Evolutionary conservation across 2,797 vertebrate species (phyloP).

Genomic region (Bradypodion pumilum): DNA sequence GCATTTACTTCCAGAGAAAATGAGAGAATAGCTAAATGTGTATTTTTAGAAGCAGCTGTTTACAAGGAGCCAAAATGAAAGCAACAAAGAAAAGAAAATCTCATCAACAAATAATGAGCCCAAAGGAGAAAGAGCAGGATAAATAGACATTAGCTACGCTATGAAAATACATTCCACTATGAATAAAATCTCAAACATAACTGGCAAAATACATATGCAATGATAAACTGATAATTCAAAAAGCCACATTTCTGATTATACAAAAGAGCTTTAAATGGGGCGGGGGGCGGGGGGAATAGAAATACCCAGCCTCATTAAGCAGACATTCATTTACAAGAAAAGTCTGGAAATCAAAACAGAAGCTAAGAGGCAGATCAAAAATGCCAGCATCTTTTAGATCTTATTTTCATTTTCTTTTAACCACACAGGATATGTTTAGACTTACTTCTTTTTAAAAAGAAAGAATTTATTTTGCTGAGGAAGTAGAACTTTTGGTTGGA

Average conservation of each 20-base stretch:
- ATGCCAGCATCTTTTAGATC: constrained; percentile 1
- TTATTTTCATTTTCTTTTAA: constrained; percentile 10
- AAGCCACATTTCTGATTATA: background rate
- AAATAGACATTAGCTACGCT: constrained; percentile 32
- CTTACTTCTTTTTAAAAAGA: background rate
- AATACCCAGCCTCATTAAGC: background rate
- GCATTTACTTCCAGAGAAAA: background rate
- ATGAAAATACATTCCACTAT: constrained; percentile 1
- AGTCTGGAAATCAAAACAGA: constrained; percentile 7
- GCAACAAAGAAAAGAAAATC: constrained; percentile 20
- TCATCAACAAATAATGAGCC: constrained; percentile 21
- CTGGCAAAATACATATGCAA: background rate
- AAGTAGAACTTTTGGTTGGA: background rate
- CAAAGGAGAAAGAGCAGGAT: constrained; percentile 4
- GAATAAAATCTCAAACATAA: constrained; percentile 26
- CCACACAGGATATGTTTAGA: background rate
- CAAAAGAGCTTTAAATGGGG: background rate
- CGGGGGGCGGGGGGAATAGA: background rate
- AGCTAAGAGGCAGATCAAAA: constrained; percentile 42
- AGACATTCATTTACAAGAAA: background rate
- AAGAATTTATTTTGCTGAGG: background rate
- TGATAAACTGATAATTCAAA: constrained; percentile 26
- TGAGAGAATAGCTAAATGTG: background rate
- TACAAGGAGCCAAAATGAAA: background rate
- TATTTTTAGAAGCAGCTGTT: constrained; percentile 14